Base-by-base conservation (phyloP, 2,888 invertebrate species). In the Argyresthia goedartella region DNA sequence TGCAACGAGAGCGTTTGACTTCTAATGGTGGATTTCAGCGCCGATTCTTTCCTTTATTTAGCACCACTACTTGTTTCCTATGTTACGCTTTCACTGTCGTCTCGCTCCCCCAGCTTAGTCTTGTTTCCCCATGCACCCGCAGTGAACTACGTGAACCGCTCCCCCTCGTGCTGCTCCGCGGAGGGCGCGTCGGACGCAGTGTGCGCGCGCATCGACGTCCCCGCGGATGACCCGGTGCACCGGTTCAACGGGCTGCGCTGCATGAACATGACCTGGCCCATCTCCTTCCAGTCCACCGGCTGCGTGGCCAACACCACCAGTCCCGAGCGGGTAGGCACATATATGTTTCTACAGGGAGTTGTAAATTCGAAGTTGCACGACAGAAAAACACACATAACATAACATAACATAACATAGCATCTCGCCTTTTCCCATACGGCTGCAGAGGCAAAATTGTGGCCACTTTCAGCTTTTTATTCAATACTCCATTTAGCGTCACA, bases 161-260 rank as follows among this genome's bases (percentile, higher is more conserved):
- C 7, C 10, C 35, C 45, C 1, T n/a, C 35, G 14, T 51, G 51
- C 46, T 51, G 51, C 51, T 2, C 8, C 8, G 45, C 14, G 16
- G 41, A 7, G 8, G 51, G 46, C 25, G 39, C 15, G 36, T 6
- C 1, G 7, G 50, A 50, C 15, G 8, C 36, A 8, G 15, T 25
- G 25, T 53, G 53, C 42, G 33, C 41, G 16, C 53, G 50, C 46
- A 53, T 50, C 41, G 14, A 9, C n/a, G 45, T 53, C 15, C 51
- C 53, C 8, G 50, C 34, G 6, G 51, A 53, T 47, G 53, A 53
- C 42, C 53, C 53, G 4, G 50, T 50, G 44, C 39, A 45, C 44
- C 44, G 50, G 35, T 34, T 42, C 14, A 13, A 41, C 14, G 49
- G 47, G 8, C n/a, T 47, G 15, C 33, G 42, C 13, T 50, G 50